Evolutionary conservation across 2,113 vertebrate genomes (phyloP).

Genomic region (Festucalex cinctus): DNA sequence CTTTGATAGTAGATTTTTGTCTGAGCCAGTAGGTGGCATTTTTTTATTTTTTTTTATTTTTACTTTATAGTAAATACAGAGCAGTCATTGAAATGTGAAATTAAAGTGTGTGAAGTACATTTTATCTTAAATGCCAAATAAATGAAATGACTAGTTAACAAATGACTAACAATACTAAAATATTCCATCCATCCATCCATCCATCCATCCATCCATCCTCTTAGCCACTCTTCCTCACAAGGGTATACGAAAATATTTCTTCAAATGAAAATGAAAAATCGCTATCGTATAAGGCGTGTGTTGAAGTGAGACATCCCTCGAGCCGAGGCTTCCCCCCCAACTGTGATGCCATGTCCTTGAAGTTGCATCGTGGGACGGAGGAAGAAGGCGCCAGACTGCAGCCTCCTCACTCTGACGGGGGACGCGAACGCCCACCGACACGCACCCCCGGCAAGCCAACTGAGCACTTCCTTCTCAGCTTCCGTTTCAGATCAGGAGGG

Average conservation of each 20-base stretch:
- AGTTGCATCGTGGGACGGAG: conserved; percentile 35
- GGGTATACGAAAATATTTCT: background rate
- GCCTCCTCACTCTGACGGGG: conserved; percentile 47
- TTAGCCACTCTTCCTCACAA: too few species aligned
- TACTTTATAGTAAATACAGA: background rate
- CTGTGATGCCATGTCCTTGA: conserved; percentile 56
- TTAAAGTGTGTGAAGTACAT: background rate
- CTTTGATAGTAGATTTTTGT: background rate
- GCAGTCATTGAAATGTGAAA: background rate
- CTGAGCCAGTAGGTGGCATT: background rate
- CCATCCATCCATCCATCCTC: too few species aligned
- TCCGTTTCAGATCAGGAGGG: conserved; percentile 16
- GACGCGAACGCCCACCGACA: conserved; percentile 49
- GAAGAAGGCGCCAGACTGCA: conserved; percentile 51
- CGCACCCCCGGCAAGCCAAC: background rate
- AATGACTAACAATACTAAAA: background rate
- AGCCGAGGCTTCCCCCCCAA: conserved; percentile 26
- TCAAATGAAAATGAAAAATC: background rate
- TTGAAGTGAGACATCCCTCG: conserved; percentile 44
- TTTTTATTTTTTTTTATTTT: too few species aligned
- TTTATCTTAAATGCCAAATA: too few species aligned
- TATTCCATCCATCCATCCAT: too few species aligned
- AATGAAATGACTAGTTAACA: too few species aligned
- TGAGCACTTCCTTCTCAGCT: conserved; percentile 2
- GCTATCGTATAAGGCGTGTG: background rate